Evolutionary conservation across 2,888 invertebrate genomes (phyloP).

Genomic region (Gryllus longicercus): DNA sequence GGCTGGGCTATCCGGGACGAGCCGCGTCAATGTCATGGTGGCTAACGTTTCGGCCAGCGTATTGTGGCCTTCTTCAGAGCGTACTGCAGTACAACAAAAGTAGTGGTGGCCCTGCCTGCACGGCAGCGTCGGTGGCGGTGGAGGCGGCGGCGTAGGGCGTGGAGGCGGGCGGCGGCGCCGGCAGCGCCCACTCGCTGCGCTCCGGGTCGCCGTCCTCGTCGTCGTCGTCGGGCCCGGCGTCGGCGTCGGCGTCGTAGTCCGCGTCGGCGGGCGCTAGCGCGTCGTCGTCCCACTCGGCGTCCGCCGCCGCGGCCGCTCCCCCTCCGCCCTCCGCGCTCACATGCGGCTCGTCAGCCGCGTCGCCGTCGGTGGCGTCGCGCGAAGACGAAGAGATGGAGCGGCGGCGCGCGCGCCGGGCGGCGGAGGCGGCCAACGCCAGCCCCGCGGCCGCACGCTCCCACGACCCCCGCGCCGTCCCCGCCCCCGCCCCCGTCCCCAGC

Average conservation of each 20-base stretch:
- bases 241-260: not conserved
- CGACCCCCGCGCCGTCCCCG: not conserved
- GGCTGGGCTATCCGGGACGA: too few relatives aligned
- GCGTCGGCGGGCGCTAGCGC: not conserved
- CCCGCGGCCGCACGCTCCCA: not conserved
- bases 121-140: too few relatives aligned
- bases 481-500: not conserved
- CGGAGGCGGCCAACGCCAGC: conserved; percentile 22
- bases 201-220: not conserved
- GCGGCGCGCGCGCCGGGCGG: not conserved
- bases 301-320: conserved; percentile 40
- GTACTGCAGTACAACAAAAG: too few relatives aligned
- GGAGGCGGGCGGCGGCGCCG: not conserved
- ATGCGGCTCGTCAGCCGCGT: not conserved
- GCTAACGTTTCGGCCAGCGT: too few relatives aligned
- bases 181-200: not conserved
- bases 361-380: not conserved
- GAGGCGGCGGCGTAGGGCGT: not conserved
- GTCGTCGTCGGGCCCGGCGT: not conserved
- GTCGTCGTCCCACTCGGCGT: not conserved
- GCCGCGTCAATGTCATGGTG: too few relatives aligned
- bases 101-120: too few relatives aligned
- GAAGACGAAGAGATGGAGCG: not conserved
- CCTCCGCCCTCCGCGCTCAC: conserved; percentile 28
- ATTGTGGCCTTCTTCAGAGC: too few relatives aligned